Evolutionary conservation across 2,797 vertebrate species (phyloP), one percentile per base, ranked within the genome.

Genomic region (Percopsis omiscomaycus): DNA sequence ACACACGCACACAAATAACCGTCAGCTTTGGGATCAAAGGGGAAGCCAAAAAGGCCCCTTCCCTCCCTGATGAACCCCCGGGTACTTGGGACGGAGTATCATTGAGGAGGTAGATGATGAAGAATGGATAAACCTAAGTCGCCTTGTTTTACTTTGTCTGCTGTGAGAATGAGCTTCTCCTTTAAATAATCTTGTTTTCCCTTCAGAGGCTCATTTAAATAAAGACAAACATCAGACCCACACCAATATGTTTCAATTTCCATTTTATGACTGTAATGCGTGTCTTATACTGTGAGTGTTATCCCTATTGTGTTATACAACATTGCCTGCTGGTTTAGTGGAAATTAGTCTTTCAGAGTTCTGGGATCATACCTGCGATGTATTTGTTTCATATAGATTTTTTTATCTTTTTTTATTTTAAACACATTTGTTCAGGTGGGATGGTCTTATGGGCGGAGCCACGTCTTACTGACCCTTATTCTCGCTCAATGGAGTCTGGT

Each of bases 71-170:
- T 61, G 59, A 80, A 64, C 63, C 58, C 71, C 52, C 15, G 49
- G 62, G 74, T 59, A 69, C 65, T 15, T n/a, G 37, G 68, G 55
- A 63, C 59, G 70, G 37, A 48, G 67, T 37, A 46, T 61, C 22
- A 51, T 50, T 22, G 46, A 61, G 8, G 59, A 56, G 49, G 59
- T 49, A 11, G 49, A 66, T 53, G 53, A 62, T 49, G 54, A 49
- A 66, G 60, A 16, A 71, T 45, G 14, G 74, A 61, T 48, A 67
- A 88, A 82, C 82, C 72, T 64, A 83, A 85, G 81, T 86, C 74
- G 81, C 86, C 89, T 88, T 89, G 72, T 86, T 89, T 78, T 71
- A 73, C 65, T 78, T 74, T 84, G 65, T 84, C 71, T 80, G 66
- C 70, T 55, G 51, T 71, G 59, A 75, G 65, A 74, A 82, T 67